These are phyloP conservation scores for Falcunculus frontatus DNA, from an alignment of 2,113 vertebrate genomes.

Conservation along the genomic window DNA sequence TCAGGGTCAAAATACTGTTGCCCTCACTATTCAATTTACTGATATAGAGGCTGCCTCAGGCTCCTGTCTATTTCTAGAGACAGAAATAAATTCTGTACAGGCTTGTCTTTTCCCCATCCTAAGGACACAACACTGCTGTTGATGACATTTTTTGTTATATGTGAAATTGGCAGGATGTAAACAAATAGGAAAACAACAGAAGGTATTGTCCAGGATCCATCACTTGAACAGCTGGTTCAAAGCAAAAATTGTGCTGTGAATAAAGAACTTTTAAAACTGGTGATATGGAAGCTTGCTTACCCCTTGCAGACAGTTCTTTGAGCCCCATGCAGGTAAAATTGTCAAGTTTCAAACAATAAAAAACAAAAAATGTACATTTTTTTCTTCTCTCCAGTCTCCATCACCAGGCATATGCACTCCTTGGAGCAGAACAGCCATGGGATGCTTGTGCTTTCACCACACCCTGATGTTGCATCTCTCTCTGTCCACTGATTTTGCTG, in stretches of 20 bases:
- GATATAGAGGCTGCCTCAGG: neutral
- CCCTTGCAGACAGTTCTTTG: neutral
- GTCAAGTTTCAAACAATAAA: neutral
- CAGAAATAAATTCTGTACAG: neutral
- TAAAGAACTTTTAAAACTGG: neutral
- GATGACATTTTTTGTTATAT: neutral
- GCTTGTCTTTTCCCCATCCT: neutral
- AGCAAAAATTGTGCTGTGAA: neutral
- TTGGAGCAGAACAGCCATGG: neutral
- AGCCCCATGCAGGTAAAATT: neutral
- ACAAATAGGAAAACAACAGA: slow-evolving; percentile 42
- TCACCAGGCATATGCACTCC: neutral
- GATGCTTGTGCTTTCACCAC: neutral
- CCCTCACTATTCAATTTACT: neutral
- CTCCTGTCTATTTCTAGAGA: neutral
- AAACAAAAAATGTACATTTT: neutral
- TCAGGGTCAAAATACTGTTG: neutral
- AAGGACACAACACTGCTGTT: neutral
- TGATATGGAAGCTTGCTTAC: neutral
- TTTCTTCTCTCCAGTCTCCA: neutral
- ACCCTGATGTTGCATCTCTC: neutral
- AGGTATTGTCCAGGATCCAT: slow-evolving; percentile 10
- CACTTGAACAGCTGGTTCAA: slow-evolving; percentile 12
- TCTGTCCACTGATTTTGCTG: neutral
- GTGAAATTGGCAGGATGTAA: slow-evolving; percentile 20